Base-by-base conservation (phyloP, 2,113 vertebrate genomes). In the Drymodes brunneopygia region DNA sequence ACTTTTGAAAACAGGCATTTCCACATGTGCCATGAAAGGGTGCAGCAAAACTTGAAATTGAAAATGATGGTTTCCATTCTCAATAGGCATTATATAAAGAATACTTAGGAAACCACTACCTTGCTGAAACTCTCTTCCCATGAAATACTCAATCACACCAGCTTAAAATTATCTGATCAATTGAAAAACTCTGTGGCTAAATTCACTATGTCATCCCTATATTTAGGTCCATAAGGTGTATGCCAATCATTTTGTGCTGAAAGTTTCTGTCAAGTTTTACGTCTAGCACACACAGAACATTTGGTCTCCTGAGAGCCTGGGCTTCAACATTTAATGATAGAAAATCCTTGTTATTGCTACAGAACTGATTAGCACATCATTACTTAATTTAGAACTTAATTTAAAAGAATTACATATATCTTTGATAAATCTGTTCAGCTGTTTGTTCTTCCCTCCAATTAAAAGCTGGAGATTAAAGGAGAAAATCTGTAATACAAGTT, bases 321-420 rank as follows among this genome's bases (percentile, higher is more conserved):
- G 14, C 67, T 94, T 83, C 92, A 91, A 66, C 71, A 71, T 57
- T 95, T 96, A 96, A 95, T 83, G 92, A 86, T 1, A 92, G 86
- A 92, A 96, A 92, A 94, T 90, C 87, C 90, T 79, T 91, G 81
- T 81, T 92, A 93, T 35, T 96, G 69, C 91, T 91, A 86, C 74
- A 91, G 84, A 93, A 91, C 81, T 95, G 88, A 96, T 80, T 74
- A 96, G 74, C 36, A 84, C 79, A 70, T 88, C 91, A 90, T 72
- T 90, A 88, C 85, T 94, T 95, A 92, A 96, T 91, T 93, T 88
- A 78, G 86, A 70, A 89, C 64, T 90, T 93, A 86, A 95, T 93
- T 95, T 93, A 88, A 53, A 90, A 95, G 82, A 91, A 94, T 64
- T 94, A 90, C 51, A 23, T 81, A 56, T 93, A 70, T 94, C 92